A percentile compares a stretch with the other conserved stretches of the same genome.
Conservation (phyloP, 2,797 vertebrate species). For the Melanogrammus aeglefinus region DNA sequence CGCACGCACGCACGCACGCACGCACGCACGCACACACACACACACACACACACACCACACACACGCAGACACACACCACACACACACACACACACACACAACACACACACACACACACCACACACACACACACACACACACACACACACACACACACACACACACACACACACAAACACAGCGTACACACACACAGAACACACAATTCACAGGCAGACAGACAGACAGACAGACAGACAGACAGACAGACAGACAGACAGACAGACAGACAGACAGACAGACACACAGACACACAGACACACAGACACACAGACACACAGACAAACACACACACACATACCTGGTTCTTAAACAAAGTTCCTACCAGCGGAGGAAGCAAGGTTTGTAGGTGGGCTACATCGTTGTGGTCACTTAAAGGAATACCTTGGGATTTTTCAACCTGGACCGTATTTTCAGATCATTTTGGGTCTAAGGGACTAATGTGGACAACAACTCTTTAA, state of each 20-base stretch:
- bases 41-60: not conserved
- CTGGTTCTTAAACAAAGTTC: not conserved
- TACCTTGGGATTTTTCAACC: no score
- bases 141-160: not conserved
- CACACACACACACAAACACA: not conserved
- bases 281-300: not conserved
- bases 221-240: no score
- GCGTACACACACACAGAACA: not conserved
- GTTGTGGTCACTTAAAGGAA: not conserved
- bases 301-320: not conserved
- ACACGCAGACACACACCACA: not conserved
- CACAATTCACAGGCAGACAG: no score
- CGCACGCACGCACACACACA: not conserved
- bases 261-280: not conserved
- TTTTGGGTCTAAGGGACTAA: no score
- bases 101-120: no score
- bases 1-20: not conserved
- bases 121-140: no score
- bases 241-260: no score
- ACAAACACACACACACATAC: not conserved
- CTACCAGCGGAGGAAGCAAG: no score
- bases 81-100: constrained; percentile 18
- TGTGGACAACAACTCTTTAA: no score
- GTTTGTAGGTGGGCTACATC: not conserved
- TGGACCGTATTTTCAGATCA: no score